Base-by-base conservation (phyloP, 2,797 vertebrate genomes). In the Decapterus maruadsi region DNA sequence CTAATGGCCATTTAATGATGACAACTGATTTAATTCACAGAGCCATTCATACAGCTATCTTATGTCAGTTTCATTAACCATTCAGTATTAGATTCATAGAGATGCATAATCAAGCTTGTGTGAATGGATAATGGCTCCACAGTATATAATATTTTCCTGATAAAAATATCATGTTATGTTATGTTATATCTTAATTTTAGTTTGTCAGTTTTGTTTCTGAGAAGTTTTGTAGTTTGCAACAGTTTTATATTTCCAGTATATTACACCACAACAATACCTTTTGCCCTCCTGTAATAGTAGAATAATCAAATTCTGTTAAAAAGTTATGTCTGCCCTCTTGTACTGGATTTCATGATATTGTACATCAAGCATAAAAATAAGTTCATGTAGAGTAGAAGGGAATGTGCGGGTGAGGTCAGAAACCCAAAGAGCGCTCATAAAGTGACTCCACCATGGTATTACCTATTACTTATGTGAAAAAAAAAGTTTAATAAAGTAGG, bases 11-110 rank as follows among this genome's bases (percentile, higher is more conserved):
- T 31, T 79, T 77, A 36, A 50, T 77, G 75, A 83, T 65, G 14
- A 73, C 75, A 70, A 11, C 56, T 78, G 64, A 82, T 81, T 86
- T 53, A 78, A 61, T 82, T 80, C 69, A 48, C 56, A 22, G 54
- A 60, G 68, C 17, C 73, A 72, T 65, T 74, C n/a, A 78, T 40
- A 31, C 55, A 34, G 22, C 17, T 50, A 61, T 63, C 46, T 56
- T 20, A 57, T 42, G 36, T 74, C 36, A 60, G 62, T 2, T 26
- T 72, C 50, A 73, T 62, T 77, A 70, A 63, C 53, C 42, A n/a
- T 34, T 34, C 43, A 55, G 20, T 8, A 62, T 45, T 51, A 46
- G 55, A 48, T 56, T 57, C n/a, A 36, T 46, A 45, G 45, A n/a
- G 53, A 68, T 51, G 54, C 48, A 48, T 34, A 6, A 14, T 31